These are phyloP conservation scores for Lithophane ornitopus DNA, from an alignment of 2,888 invertebrate species.

Conservation along the genomic window DNA sequence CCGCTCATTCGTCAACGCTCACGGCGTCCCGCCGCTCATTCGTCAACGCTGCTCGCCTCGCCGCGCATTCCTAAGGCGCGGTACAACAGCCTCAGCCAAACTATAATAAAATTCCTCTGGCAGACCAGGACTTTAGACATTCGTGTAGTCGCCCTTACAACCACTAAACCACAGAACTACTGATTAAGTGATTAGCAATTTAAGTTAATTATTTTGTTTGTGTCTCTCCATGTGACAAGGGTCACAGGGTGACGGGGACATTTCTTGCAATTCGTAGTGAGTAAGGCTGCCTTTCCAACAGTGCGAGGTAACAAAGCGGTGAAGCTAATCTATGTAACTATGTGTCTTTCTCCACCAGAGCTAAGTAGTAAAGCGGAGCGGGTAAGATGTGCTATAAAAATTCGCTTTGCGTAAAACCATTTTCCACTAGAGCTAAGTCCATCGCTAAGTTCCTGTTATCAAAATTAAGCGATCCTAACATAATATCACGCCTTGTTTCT, in stretches of 20 bases:
- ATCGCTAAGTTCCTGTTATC: no score
- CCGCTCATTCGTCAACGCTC: no score
- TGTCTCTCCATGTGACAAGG: conserved; percentile 38
- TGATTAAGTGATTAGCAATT: conserved; percentile 45
- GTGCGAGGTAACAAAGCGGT: background rate
- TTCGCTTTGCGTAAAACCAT: background rate
- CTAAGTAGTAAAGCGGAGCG: background rate
- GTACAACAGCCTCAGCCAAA: no score
- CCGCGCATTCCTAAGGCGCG: no score
- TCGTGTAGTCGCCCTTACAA: background rate
- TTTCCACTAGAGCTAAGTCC: background rate
- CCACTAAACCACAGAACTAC: background rate
- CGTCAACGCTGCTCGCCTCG: no score
- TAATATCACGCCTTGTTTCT: no score
- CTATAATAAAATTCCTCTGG: no score
- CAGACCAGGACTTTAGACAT: no score
- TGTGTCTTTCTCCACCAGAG: background rate
- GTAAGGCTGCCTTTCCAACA: background rate
- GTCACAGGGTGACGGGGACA: conserved; percentile 18
- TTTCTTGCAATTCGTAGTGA: conserved; percentile 18
- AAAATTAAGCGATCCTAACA: background rate
- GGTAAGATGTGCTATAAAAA: background rate
- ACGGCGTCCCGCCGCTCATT: no score
- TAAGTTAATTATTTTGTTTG: conserved; percentile 33
- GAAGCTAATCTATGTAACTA: background rate